phyloP scores from a whole-genome alignment of 1,140 invertebrate species.

The Caerostris darwini region DNA sequence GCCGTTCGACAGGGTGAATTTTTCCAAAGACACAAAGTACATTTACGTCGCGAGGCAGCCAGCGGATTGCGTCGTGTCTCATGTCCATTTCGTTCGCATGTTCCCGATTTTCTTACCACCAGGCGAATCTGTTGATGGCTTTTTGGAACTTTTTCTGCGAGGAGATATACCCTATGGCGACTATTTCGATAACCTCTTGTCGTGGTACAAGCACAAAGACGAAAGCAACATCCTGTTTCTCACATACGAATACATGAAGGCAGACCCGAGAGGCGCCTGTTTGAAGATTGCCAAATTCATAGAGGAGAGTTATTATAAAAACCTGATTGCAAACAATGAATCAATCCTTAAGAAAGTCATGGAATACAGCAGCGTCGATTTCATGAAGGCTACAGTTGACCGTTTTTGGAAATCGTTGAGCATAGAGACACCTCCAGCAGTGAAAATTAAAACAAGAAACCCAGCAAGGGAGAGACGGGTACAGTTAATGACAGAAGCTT shows the following conservation, averaged over 20 bases:
- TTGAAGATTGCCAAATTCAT: conserved; percentile 83
- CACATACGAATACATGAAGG: conserved; percentile 79
- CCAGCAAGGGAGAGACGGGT: conserved; percentile 81
- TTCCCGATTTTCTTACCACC: too few species aligned
- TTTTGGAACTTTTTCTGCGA: conserved; percentile 80
- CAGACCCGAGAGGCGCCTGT: conserved; percentile 81
- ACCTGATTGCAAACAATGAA: conserved; percentile 79
- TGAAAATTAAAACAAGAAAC: background rate
- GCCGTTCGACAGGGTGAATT: background rate
- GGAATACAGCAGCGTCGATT: conserved; percentile 82
- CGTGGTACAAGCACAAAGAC: conserved; percentile 80
- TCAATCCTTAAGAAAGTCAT: conserved; percentile 80
- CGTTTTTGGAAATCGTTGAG: background rate
- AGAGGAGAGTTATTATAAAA: conserved; percentile 79
- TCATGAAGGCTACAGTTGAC: conserved; percentile 82
- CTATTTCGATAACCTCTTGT: conserved; percentile 81
- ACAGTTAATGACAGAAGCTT: conserved; percentile 82
- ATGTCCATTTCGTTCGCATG: too few species aligned
- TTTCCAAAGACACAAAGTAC: too few species aligned
- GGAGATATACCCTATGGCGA: conserved; percentile 81
- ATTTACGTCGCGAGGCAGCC: too few species aligned
- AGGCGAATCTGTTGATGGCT: conserved; percentile 78
- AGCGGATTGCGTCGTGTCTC: too few species aligned
- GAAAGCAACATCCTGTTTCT: conserved; percentile 81
- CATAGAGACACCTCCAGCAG: background rate